A percentile compares a stretch with the other conserved stretches of the same genome.
Evolutionary conservation across 2,888 invertebrate species (phyloP).

Genomic region (Lasioglossum leucozonium): DNA sequence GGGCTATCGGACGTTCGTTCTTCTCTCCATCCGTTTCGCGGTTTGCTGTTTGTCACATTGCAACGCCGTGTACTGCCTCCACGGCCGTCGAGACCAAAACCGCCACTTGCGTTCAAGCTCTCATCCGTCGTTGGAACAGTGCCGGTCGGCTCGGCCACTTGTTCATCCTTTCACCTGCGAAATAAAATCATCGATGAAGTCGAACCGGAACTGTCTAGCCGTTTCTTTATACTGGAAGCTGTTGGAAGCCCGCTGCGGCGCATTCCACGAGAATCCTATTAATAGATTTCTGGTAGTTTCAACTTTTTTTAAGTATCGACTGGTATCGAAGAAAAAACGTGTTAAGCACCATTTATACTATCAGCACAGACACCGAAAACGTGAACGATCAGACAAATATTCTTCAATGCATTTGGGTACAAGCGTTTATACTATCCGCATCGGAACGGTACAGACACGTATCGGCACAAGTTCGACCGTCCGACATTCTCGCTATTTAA

Average conservation of each 20-base stretch:
- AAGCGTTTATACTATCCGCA: too few species aligned
- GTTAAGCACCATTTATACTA: too few species aligned
- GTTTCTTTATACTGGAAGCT: neutral
- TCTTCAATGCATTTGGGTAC: too few species aligned
- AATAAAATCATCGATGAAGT: neutral
- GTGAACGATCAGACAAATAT: too few species aligned
- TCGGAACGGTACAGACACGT: too few species aligned
- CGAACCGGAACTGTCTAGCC: neutral
- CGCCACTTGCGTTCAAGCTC: neutral
- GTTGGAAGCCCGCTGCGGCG: neutral
- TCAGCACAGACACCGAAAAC: too few species aligned
- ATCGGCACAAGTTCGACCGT: too few species aligned
- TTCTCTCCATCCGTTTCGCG: slow-evolving; percentile 15
- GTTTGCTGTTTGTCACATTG: slow-evolving; percentile 40
- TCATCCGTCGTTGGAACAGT: slow-evolving; percentile 87
- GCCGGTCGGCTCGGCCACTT: slow-evolving; percentile 85
- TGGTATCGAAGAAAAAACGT: too few species aligned
- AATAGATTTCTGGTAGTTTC: neutral
- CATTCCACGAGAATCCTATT: neutral
- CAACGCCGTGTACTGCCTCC: slow-evolving; percentile 86
- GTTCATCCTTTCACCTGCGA: slow-evolving; percentile 65
- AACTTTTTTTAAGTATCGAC: too few species aligned
- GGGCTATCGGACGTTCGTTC: neutral
- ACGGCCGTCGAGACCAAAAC: slow-evolving; percentile 86
- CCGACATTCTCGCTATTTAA: too few species aligned